Conservation (phyloP, 2,888 invertebrate genomes). For the Icerya purchasi region DNA sequence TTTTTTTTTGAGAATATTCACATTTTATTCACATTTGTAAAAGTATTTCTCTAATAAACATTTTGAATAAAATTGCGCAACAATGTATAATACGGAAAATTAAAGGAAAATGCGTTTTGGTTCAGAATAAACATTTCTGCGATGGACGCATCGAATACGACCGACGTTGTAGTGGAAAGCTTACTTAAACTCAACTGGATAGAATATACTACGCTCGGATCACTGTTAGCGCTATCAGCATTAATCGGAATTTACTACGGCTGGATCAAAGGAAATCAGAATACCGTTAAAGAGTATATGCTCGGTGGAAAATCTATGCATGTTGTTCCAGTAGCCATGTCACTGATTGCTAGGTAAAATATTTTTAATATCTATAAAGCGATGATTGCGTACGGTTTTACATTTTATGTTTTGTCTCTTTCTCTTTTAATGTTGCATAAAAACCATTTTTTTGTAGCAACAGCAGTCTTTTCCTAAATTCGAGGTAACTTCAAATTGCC, state of each 20-base stretch:
- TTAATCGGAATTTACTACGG: constrained; percentile 14
- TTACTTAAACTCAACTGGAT: constrained; percentile 5
- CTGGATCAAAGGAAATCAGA: constrained; percentile 29
- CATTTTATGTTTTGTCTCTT: too few species aligned
- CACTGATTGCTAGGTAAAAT: constrained; percentile 50
- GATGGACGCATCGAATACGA: not conserved
- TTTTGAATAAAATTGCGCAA: too few species aligned
- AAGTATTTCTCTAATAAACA: too few species aligned
- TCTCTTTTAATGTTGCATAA: not conserved
- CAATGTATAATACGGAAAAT: too few species aligned
- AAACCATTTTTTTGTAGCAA: not conserved
- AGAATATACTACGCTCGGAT: constrained; percentile 11
- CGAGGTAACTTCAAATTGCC: not conserved
- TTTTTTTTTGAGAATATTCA: too few species aligned
- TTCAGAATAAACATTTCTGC: too few species aligned
- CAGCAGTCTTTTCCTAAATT: not conserved
- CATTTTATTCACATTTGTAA: too few species aligned
- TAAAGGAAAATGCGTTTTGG: too few species aligned
- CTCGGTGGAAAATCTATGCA: constrained; percentile 57
- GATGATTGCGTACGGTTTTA: too few species aligned
- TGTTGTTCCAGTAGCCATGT: constrained; percentile 57
- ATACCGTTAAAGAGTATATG: constrained; percentile 46
- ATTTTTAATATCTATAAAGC: too few species aligned
- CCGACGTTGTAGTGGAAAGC: not conserved
- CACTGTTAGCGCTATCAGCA: constrained; percentile 12